Conservation (phyloP, 2,113 vertebrate genomes). For the Miniopterus natalensis region DNA sequence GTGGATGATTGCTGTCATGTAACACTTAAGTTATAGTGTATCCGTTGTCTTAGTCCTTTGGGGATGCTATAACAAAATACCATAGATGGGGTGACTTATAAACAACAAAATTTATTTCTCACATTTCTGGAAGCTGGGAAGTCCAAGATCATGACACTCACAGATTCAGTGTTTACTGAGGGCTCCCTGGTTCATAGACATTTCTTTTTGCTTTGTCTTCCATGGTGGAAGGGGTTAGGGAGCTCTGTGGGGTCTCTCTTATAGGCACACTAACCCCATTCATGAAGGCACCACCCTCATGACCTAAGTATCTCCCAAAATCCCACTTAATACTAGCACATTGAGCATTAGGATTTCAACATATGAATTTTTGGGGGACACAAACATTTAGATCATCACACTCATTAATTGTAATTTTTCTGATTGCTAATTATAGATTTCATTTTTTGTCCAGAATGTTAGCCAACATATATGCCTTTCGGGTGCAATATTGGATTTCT, state of each 20-base stretch:
- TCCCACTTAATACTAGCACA: neutral
- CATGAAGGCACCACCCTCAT: neutral
- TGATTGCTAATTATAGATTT: neutral
- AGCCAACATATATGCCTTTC: neutral
- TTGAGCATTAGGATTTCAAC: neutral
- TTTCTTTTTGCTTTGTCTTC: neutral
- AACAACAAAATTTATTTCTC: slow-evolving; percentile 15
- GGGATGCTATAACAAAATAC: neutral
- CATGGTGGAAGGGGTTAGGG: neutral
- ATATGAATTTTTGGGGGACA: neutral
- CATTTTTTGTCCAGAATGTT: neutral
- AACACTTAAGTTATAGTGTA: too few relatives aligned
- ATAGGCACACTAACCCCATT: neutral
- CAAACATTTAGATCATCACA: neutral
- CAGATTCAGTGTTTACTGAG: neutral
- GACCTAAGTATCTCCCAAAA: neutral
- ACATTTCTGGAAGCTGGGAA: neutral
- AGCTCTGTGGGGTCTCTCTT: neutral
- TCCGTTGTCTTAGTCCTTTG: neutral
- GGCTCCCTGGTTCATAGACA: neutral
- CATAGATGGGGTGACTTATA: neutral
- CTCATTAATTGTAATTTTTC: neutral
- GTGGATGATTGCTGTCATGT: neutral
- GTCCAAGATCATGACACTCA: neutral
- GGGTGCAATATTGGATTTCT: neutral